Conservation (phyloP, 2,113 vertebrate species). For the Helogale parvula region DNA sequence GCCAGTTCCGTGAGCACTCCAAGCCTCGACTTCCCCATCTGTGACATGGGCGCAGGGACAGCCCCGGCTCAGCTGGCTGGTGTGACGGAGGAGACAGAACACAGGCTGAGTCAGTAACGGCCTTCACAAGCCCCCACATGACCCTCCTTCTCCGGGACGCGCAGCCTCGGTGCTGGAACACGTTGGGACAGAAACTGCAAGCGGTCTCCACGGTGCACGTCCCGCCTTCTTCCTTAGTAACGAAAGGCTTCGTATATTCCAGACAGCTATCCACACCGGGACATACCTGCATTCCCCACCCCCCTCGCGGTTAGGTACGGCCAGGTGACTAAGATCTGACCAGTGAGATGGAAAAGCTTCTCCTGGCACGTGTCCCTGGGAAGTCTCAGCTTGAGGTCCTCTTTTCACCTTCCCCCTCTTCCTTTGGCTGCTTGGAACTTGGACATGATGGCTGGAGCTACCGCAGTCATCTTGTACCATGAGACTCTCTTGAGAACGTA, state of each 20-base stretch:
- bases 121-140: rapidly evolving
- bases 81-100: too few species aligned
- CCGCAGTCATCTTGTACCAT: not conserved
- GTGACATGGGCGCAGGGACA: not conserved
- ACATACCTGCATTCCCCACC: not conserved
- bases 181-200: not conserved
- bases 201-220: not conserved
- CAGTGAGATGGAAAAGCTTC: not conserved
- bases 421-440: not conserved
- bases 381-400: not conserved
- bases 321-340: not conserved
- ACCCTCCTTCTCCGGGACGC: not conserved
- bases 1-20: not conserved
- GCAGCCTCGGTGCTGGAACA: not conserved
- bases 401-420: not conserved
- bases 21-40: not conserved
- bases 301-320: not conserved
- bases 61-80: not conserved
- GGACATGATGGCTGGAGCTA: not conserved
- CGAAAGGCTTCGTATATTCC: not conserved
- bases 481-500: not conserved
- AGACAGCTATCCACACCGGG: not conserved
- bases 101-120: not conserved
- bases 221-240: not conserved
- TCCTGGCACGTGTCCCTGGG: not conserved